Conservation (phyloP, 2,113 vertebrate species). For the Entomyzon cyanotis region DNA sequence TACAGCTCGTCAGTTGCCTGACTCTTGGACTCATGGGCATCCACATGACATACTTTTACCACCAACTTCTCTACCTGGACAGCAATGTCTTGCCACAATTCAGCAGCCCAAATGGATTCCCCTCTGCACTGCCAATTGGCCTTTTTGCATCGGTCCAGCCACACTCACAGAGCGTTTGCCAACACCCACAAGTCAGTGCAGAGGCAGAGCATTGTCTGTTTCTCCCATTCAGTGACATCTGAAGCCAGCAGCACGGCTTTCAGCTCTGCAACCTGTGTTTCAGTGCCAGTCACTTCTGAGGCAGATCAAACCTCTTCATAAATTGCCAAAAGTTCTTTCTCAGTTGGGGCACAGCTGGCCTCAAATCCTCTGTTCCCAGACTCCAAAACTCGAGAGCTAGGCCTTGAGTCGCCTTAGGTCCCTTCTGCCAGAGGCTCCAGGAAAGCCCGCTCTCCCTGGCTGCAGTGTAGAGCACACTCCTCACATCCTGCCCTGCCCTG, state of each 20-base stretch:
- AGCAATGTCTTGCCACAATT: background rate
- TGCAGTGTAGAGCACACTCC: background rate
- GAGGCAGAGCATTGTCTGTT: background rate
- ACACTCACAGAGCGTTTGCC: background rate
- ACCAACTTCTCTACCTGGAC: background rate
- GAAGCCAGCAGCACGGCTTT: background rate
- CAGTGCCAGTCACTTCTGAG: background rate
- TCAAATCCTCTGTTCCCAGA: background rate
- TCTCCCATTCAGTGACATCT: accelerated
- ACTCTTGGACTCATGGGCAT: background rate
- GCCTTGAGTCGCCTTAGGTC: background rate
- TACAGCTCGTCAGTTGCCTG: background rate
- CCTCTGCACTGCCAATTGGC: background rate
- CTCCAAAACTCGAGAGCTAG: background rate
- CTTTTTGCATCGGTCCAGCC: background rate
- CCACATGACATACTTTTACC: background rate
- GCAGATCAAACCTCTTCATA: background rate
- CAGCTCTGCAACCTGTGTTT: background rate
- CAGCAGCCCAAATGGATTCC: background rate
- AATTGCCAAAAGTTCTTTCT: background rate
- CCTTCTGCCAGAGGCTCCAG: background rate
- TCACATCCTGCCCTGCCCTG: background rate
- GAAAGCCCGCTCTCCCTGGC: background rate
- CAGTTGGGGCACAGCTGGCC: background rate
- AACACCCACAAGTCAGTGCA: background rate